A percentile compares a stretch with the other conserved stretches of the same genome.
Evolutionary conservation across 2,113 vertebrate genomes (phyloP).

Genomic region (Cricetomys ansorgei): DNA sequence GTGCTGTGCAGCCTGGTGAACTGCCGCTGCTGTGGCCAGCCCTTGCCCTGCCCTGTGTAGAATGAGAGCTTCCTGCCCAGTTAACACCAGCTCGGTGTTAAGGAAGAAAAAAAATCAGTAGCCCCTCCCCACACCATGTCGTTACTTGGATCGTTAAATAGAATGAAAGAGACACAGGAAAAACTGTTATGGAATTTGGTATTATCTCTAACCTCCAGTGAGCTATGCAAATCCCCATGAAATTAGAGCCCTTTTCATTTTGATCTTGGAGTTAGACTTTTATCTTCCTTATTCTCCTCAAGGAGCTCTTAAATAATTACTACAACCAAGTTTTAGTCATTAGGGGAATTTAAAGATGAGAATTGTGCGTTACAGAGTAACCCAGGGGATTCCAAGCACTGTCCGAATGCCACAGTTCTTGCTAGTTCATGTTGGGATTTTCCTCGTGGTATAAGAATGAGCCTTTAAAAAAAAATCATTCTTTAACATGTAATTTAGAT

Average conservation of each 20-base stretch:
- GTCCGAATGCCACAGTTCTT: not conserved
- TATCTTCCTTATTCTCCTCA: constrained; percentile 9
- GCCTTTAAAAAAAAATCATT: not conserved
- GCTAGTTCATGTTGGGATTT: not conserved
- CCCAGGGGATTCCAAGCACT: not conserved
- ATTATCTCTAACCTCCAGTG: not conserved
- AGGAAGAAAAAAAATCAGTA: not conserved
- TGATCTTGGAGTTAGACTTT: not conserved
- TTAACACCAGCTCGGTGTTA: not conserved
- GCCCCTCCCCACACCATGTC: not conserved
- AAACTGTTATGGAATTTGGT: not conserved
- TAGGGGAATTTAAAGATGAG: not conserved
- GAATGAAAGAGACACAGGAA: not conserved
- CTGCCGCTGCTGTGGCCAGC: not conserved
- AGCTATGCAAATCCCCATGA: not conserved
- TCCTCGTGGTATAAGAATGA: not conserved
- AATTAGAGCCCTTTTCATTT: not conserved
- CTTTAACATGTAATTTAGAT: not conserved
- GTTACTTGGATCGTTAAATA: not conserved
- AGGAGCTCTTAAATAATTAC: not conserved
- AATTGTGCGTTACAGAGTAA: not conserved
- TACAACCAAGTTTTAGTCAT: not conserved
- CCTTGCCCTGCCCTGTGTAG: not conserved
- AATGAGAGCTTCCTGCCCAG: not conserved
- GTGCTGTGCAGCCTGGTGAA: not conserved